A percentile compares a stretch with the other conserved stretches of the same genome.
Evolutionary conservation across 1,140 invertebrate genomes (phyloP).

Genomic region (Carposina sasakii): DNA sequence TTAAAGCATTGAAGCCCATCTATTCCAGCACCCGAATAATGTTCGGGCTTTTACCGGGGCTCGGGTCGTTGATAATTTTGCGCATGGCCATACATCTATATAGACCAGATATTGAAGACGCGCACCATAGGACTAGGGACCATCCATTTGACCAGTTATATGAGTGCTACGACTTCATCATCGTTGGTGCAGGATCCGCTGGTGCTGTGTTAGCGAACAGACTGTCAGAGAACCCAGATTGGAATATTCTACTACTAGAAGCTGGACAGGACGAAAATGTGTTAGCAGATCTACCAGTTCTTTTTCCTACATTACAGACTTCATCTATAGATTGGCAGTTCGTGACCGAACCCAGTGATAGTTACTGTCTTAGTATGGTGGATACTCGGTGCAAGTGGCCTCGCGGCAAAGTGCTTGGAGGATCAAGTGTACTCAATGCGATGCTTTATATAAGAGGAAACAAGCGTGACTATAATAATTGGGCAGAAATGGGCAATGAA

Average conservation of each 20-base stretch:
- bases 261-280: constrained; percentile 85
- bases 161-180: constrained; percentile 80
- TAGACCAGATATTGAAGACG: constrained; percentile 80
- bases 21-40: constrained; percentile 75
- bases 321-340: constrained; percentile 87
- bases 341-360: constrained; percentile 79
- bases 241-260: constrained; percentile 86
- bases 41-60: constrained; percentile 75
- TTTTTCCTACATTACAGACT: constrained; percentile 82
- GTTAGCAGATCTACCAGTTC: constrained; percentile 81
- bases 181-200: constrained; percentile 88
- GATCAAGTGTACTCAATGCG: constrained; percentile 87
- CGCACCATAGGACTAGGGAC: constrained; percentile 72
- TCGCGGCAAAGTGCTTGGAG: constrained; percentile 85
- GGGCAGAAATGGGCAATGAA: constrained; percentile 80
- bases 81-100: constrained; percentile 74
- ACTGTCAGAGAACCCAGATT: constrained; percentile 79
- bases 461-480: constrained; percentile 87
- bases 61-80: constrained; percentile 75
- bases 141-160: constrained; percentile 62
- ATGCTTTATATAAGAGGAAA: constrained; percentile 94
- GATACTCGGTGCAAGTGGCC: constrained; percentile 80
- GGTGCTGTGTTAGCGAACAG: constrained; percentile 86
- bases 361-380: constrained; percentile 78
- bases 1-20: constrained; percentile 36